These are phyloP conservation scores for Ptilodon capucinus DNA, from an alignment of 2,888 invertebrate genomes.

Conservation along the genomic window DNA sequence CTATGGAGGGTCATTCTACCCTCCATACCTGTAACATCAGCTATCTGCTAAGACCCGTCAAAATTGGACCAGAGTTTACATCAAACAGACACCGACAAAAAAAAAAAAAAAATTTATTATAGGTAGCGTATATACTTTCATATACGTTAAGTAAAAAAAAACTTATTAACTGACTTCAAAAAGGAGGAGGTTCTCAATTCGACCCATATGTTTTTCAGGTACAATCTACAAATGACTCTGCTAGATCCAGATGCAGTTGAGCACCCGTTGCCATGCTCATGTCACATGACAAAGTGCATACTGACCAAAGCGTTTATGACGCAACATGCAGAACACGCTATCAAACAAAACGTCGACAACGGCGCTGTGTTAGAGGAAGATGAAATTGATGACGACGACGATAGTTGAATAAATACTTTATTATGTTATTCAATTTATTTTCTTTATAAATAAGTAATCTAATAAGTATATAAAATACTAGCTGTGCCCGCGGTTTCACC, in stretches of 20 bases:
- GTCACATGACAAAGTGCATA: slow-evolving; percentile 90
- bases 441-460: background rate
- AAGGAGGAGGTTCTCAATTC: no score
- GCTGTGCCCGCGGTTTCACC: no score
- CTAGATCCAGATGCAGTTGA: slow-evolving; percentile 86
- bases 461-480: background rate
- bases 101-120: no score
- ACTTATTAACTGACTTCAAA: no score
- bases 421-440: background rate
- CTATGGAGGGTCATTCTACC: no score
- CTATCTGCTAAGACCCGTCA: no score
- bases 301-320: slow-evolving; percentile 84
- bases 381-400: slow-evolving; percentile 10
- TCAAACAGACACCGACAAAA: no score
- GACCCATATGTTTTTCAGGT: no score
- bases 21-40: no score
- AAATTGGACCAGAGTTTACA: no score
- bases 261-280: slow-evolving; percentile 90
- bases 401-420: slow-evolving; percentile 17
- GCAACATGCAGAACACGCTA: slow-evolving; percentile 60
- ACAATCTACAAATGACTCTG: slow-evolving; percentile 87
- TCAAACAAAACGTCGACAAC: slow-evolving; percentile 9
- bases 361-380: slow-evolving; percentile 1
- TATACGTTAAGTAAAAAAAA: no score
- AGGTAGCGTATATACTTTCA: no score